phyloP scores from a whole-genome alignment of 2,797 vertebrate genomes.

The Scyliorhinus canicula region DNA sequence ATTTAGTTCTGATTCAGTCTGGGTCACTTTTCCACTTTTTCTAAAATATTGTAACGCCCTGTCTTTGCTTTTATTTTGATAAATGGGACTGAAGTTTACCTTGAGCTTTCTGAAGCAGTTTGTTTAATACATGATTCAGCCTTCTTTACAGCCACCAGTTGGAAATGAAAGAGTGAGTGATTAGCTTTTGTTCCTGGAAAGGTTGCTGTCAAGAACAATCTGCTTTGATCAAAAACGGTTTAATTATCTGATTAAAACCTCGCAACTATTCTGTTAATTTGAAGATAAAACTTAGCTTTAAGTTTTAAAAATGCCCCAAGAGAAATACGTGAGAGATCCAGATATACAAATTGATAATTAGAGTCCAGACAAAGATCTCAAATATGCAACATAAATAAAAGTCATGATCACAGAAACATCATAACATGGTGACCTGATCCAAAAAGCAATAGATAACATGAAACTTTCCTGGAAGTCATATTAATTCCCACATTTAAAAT shows the following conservation, averaged over 20 bases:
- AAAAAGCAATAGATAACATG: neutral
- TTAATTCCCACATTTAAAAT: neutral
- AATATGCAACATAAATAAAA: neutral
- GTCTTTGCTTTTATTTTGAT: neutral
- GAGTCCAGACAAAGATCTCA: neutral
- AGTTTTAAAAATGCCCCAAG: neutral
- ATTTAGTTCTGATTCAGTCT: neutral
- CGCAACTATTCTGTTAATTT: neutral
- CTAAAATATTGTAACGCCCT: neutral
- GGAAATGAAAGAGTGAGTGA: neutral
- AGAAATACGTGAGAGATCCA: neutral
- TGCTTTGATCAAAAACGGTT: neutral
- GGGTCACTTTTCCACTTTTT: neutral
- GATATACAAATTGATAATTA: neutral
- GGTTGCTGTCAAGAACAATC: neutral
- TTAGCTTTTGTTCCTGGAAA: neutral
- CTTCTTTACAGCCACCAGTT: neutral
- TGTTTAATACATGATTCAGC: neutral
- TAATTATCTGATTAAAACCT: neutral
- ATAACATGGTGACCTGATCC: neutral
- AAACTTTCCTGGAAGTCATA: neutral
- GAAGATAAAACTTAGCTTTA: neutral
- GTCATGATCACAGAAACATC: neutral
- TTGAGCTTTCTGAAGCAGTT: neutral
- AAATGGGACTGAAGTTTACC: neutral